phyloP scores from a whole-genome alignment of 2,888 invertebrate genomes.

The Apoda limacodes region DNA sequence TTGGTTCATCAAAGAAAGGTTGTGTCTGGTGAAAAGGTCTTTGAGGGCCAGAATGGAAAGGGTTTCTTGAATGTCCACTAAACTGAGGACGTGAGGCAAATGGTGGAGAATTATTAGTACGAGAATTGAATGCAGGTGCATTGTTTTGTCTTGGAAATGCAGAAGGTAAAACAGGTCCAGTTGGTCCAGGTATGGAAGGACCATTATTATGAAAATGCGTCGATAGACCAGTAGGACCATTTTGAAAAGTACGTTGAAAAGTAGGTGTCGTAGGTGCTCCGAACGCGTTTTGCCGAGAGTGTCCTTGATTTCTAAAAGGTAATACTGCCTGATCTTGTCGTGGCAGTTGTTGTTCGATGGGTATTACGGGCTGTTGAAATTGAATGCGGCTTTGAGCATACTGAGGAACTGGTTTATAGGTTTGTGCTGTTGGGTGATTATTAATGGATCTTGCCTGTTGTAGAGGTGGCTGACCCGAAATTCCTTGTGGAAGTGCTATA shows the following conservation, averaged over 20 bases:
- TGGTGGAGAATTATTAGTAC: conserved; percentile 36
- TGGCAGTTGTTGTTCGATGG: conserved; percentile 55
- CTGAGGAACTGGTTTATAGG: conserved; percentile 30
- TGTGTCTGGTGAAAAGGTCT: conserved; percentile 60
- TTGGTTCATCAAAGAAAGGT: conserved; percentile 58
- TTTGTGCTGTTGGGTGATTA: conserved; percentile 31
- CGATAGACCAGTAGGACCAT: conserved; percentile 35
- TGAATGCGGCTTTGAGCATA: conserved; percentile 55
- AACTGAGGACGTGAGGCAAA: conserved; percentile 47
- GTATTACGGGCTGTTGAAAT: conserved; percentile 50
- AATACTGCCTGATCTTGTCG: conserved; percentile 48
- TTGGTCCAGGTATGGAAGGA: conserved; percentile 44
- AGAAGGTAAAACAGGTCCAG: conserved; percentile 38
- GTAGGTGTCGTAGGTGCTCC: conserved; percentile 37
- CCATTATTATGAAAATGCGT: conserved; percentile 33
- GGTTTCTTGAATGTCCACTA: conserved; percentile 47
- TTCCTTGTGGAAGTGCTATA: conserved; percentile 57
- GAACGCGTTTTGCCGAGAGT: conserved; percentile 41
- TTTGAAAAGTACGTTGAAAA: conserved; percentile 37
- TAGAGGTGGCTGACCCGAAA: not conserved
- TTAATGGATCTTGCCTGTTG: conserved; percentile 24
- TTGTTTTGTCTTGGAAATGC: conserved; percentile 42
- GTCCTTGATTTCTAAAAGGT: conserved; percentile 47
- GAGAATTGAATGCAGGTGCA: conserved; percentile 38
- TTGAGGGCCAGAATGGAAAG: conserved; percentile 64